phyloP scores from a whole-genome alignment of 2,888 invertebrate genomes.

The Dicyrtomina minuta region DNA sequence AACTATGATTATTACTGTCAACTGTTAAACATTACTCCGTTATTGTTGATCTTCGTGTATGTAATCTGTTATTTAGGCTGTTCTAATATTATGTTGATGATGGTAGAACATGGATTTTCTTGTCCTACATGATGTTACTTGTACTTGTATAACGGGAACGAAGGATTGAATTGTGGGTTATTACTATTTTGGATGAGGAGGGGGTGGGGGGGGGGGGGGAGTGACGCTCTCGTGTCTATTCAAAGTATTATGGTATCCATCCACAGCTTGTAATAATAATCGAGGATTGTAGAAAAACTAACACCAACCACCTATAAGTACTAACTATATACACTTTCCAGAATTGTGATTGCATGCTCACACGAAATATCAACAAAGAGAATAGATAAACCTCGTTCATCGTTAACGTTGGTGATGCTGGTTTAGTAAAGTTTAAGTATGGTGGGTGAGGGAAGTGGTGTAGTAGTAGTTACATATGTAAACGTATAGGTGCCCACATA shows the following conservation, averaged over 20 bases:
- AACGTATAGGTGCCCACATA: too few species aligned
- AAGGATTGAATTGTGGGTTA: background rate
- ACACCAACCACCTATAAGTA: background rate
- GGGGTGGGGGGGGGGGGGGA: too few species aligned
- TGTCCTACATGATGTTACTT: slow-evolving; percentile 1
- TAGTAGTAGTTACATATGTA: too few species aligned
- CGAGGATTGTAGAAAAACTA: background rate
- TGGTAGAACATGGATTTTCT: slow-evolving; percentile 22
- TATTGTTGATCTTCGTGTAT: too few species aligned
- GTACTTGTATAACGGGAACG: background rate
- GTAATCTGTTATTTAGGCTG: background rate
- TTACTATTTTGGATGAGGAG: background rate
- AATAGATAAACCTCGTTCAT: too few species aligned
- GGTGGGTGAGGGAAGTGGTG: too few species aligned
- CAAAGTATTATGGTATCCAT: too few species aligned
- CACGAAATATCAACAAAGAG: background rate
- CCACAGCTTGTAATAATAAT: background rate
- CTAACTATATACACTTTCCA: too few species aligned
- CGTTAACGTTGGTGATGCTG: too few species aligned
- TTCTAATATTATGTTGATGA: background rate
- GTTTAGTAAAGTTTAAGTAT: too few species aligned
- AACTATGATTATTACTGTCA: too few species aligned
- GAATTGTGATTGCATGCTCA: slow-evolving; percentile 8
- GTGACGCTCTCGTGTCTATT: background rate
- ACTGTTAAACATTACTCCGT: too few species aligned